Percentiles rank a stretch among this genome's conserved stretches.
Evolutionary conservation across 2,797 vertebrate species (phyloP).

Genomic region (Crenichthys baileyi): DNA sequence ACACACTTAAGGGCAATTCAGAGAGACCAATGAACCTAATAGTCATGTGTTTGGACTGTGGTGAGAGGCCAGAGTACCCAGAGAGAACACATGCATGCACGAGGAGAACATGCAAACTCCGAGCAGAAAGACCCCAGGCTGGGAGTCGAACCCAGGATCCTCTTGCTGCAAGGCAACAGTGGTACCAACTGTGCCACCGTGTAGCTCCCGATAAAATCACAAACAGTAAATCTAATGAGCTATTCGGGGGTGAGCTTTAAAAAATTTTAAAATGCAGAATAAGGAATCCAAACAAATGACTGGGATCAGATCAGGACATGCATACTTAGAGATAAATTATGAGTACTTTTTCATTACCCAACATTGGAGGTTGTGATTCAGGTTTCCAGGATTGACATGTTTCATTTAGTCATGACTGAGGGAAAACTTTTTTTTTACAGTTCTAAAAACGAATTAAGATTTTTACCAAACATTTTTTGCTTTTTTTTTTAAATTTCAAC

Average conservation of each 20-base stretch:
- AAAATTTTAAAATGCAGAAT: too few species aligned
- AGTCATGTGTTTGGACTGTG: too few species aligned
- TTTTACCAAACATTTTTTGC: not conserved
- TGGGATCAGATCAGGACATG: not conserved
- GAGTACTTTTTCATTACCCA: not conserved
- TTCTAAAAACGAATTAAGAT: not conserved
- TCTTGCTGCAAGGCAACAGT: too few species aligned
- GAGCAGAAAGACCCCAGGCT: too few species aligned
- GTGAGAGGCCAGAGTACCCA: too few species aligned
- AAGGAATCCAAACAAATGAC: not conserved
- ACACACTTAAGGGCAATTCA: too few species aligned
- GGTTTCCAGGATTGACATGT: not conserved
- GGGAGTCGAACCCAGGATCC: too few species aligned
- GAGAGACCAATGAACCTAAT: too few species aligned
- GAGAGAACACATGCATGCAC: too few species aligned
- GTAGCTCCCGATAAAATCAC: not conserved
- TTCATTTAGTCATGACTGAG: not conserved
- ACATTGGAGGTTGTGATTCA: not conserved
- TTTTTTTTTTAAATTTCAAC: not conserved
- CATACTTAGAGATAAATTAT: not conserved
- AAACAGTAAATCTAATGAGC: not conserved
- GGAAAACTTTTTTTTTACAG: not conserved
- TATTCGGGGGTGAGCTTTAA: not conserved
- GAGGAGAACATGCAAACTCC: too few species aligned
- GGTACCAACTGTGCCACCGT: too few species aligned